Evolutionary conservation across 1,140 invertebrate genomes (phyloP).

Genomic region (Magallana ariakensis): DNA sequence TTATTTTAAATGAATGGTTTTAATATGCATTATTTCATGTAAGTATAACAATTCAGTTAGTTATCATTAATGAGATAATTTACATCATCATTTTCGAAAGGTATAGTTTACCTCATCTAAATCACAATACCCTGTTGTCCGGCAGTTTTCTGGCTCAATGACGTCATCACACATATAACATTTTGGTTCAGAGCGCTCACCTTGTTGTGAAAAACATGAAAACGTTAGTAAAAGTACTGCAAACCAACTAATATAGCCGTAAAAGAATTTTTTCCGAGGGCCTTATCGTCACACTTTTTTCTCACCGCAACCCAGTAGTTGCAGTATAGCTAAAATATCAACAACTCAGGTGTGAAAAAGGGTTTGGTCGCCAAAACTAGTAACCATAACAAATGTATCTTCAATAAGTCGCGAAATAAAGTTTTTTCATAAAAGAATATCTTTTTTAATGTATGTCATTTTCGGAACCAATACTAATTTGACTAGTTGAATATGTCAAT

Average conservation of each 20-base stretch:
- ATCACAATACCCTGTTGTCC: background rate
- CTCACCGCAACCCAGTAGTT: background rate
- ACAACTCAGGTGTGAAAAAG: no score
- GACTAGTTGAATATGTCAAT: no score
- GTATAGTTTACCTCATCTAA: background rate
- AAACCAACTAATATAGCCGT: background rate
- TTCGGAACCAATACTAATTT: background rate
- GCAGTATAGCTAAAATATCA: no score
- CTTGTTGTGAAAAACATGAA: background rate
- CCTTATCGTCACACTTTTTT: no score
- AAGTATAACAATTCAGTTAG: no score
- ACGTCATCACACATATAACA: background rate
- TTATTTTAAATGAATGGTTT: background rate
- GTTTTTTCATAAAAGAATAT: background rate
- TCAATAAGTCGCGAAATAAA: background rate
- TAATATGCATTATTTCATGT: background rate
- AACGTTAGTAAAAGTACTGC: no score
- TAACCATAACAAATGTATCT: no score
- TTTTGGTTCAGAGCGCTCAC: background rate
- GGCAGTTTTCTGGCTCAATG: background rate
- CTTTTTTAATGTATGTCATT: background rate
- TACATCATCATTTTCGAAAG: no score
- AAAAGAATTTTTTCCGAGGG: background rate
- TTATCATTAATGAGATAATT: no score
- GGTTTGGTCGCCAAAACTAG: no score